These are phyloP conservation scores for Periplaneta americana DNA, from an alignment of 1,140 invertebrate genomes.

Conservation along the genomic window DNA sequence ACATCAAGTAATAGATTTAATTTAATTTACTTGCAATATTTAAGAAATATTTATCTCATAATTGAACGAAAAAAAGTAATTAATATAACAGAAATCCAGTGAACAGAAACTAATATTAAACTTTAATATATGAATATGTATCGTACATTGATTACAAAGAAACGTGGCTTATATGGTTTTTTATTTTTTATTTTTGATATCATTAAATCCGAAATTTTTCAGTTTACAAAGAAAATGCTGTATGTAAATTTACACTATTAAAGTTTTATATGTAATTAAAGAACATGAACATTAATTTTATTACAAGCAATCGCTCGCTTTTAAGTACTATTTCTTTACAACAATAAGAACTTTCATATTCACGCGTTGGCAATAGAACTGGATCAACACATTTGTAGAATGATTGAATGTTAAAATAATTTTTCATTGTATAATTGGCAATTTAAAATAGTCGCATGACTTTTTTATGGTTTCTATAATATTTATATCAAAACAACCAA, in stretches of 20 bases:
- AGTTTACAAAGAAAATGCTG: no score
- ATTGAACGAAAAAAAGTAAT: no score
- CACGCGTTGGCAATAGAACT: background rate
- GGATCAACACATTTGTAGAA: background rate
- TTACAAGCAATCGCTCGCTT: no score
- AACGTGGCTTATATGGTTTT: background rate
- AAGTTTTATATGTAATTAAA: no score
- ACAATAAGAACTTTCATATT: background rate
- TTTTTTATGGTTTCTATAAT: no score
- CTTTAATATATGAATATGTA: background rate
- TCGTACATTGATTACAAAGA: background rate
- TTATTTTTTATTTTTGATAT: background rate
- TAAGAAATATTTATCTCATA: no score
- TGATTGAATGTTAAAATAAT: no score
- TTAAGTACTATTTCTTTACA: background rate
- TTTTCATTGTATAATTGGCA: no score
- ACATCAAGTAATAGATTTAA: background rate
- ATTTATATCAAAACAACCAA: background rate
- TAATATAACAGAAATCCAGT: no score
- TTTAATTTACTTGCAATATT: background rate
- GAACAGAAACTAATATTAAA: no score
- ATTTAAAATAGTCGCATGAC: no score
- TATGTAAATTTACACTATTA: background rate
- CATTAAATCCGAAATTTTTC: no score
- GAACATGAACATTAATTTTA: background rate